Base-by-base conservation (phyloP, 1,140 invertebrate species). In the Caenorhabditis remanei region DNA sequence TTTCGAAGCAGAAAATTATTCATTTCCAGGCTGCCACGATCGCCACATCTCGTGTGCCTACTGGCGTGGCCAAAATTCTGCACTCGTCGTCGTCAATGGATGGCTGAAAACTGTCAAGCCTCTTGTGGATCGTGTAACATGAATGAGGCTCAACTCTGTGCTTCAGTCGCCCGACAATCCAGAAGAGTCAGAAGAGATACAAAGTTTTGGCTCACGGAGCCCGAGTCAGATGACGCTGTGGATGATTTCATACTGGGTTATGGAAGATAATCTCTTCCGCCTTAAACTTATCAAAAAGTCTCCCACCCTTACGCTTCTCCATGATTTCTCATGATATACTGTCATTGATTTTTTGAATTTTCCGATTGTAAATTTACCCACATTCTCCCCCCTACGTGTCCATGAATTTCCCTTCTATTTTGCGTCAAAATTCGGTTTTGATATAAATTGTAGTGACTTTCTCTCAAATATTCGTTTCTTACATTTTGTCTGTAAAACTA, bases 31-130 rank as follows among this genome's bases (percentile, higher is more conserved):
- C 13, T 89, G 89, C 41, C 84, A 85, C 83, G 89, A 89, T 53
- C 85, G 88, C 14, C 89, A 89, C 89, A 24, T 75, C 14, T 83
- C 83, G 4, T 89, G 89, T 43, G 82, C 61, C 65, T 87, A 87
- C 71, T 89, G 89, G 89, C 85, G 87, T 21, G 58, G 67, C 9
- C 87, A 89, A 50, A 85, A 41, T 87, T 90, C 58, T 89, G 89
- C 75, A 84, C 79, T 19, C 56, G 88, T 0, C 71, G 88, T 55
- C 79, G 88, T 14, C 88, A 89, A 85, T 89, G 89, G 89, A 89
- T 89, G 89, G 61, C 85, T 19, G 89, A 89, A 53, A 89, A 89
- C 40, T 89, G 89, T 43, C 89, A 89, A 61, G 67, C 83, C 40
- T 82, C 87, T 40, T 89, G 89, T 79, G 88, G 88, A 41, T 88